phyloP scores from a whole-genome alignment of 2,888 invertebrate genomes.

The Drosophila testacea region DNA sequence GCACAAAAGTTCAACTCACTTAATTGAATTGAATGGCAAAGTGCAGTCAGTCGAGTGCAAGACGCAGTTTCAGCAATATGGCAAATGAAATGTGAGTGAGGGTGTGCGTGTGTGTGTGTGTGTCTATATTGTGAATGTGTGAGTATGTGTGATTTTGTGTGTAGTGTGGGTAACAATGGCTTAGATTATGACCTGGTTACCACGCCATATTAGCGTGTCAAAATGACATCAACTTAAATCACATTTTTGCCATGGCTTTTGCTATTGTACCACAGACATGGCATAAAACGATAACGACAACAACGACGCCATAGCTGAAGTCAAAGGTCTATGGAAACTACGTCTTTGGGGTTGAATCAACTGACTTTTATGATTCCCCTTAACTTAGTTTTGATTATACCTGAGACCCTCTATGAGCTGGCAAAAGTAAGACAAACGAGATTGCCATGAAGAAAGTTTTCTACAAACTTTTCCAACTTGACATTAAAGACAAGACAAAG shows the following conservation, averaged over 20 bases:
- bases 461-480: conserved; percentile 28
- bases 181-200: conserved; percentile 58
- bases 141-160: background rate
- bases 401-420: conserved; percentile 16
- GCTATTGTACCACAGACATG: conserved; percentile 58
- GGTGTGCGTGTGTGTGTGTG: background rate
- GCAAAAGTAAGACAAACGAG: conserved; percentile 11
- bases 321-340: conserved; percentile 36
- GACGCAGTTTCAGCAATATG: conserved; percentile 55
- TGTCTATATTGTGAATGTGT: background rate
- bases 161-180: conserved; percentile 23
- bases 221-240: conserved; percentile 73
- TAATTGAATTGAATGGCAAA: conserved; percentile 72
- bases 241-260: conserved; percentile 64
- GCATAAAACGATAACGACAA: conserved; percentile 55
- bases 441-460: conserved; percentile 16
- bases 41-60: conserved; percentile 68
- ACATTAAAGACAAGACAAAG: conserved; percentile 18
- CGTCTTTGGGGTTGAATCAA: conserved; percentile 9
- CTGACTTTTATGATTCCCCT: conserved; percentile 19
- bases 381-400: conserved; percentile 29
- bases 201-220: conserved; percentile 70
- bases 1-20: conserved; percentile 50
- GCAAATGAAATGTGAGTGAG: conserved; percentile 43
- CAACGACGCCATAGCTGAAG: conserved; percentile 46